phyloP scores from a whole-genome alignment of 1,140 invertebrate genomes.

The Dinothrombium tinctorium region DNA sequence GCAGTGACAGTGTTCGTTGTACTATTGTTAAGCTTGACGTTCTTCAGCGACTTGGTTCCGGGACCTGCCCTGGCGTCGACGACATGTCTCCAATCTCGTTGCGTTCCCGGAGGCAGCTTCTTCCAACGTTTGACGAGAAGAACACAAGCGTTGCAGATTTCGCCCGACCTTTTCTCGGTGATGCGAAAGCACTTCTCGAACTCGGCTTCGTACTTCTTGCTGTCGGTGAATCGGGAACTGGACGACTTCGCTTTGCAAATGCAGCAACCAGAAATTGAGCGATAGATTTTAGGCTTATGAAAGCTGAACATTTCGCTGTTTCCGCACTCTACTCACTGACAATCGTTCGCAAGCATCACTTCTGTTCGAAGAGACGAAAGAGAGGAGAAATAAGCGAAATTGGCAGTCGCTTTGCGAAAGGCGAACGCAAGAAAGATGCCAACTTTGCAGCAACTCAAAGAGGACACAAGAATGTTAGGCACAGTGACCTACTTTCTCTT shows the following conservation, averaged over 20 bases:
- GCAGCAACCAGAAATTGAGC: slow-evolving; percentile 56
- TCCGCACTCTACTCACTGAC: too few relatives aligned
- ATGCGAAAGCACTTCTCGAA: slow-evolving; percentile 60
- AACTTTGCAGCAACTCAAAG: too few relatives aligned
- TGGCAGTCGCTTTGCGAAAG: too few relatives aligned
- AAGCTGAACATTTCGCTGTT: slow-evolving; percentile 87
- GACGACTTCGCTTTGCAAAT: slow-evolving; percentile 65
- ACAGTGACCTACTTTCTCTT: too few relatives aligned
- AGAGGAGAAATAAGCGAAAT: too few relatives aligned
- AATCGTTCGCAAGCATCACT: too few relatives aligned
- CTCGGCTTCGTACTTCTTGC: slow-evolving; percentile 59
- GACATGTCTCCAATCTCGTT: slow-evolving; percentile 59
- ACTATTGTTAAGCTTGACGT: slow-evolving; percentile 37
- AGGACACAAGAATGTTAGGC: too few relatives aligned
- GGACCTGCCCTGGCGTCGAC: slow-evolving; percentile 61
- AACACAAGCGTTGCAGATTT: slow-evolving; percentile 72
- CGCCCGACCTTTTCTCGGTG: slow-evolving; percentile 39
- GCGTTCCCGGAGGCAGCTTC: slow-evolving; percentile 47
- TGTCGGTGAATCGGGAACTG: slow-evolving; percentile 62
- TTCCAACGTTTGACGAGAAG: slow-evolving; percentile 57
- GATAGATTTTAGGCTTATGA: slow-evolving; percentile 66
- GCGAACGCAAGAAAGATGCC: too few relatives aligned
- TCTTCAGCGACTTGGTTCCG: slow-evolving; percentile 44
- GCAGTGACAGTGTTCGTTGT: slow-evolving; percentile 1
- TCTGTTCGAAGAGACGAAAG: too few relatives aligned